phyloP scores from a whole-genome alignment of 2,888 invertebrate species.

The Tuberolachnus salignus region DNA sequence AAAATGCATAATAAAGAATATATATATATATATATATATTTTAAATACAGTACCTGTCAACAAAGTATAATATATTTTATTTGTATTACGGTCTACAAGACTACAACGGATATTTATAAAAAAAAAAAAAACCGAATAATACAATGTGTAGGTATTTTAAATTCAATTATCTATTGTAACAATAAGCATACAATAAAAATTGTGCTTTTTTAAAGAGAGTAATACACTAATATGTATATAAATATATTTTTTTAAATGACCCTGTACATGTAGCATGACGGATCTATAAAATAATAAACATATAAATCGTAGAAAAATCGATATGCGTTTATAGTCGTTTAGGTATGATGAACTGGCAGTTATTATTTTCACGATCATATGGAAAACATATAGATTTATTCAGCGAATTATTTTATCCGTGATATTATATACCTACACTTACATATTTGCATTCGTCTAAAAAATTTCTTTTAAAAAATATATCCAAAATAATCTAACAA shows the following conservation, averaged over 20 bases:
- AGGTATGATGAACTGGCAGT: neutral
- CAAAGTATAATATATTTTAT: neutral
- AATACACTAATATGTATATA: neutral
- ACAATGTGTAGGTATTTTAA: neutral
- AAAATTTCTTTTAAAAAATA: too few relatives aligned
- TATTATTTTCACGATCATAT: slow-evolving; percentile 14
- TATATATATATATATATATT: neutral
- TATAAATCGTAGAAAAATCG: slow-evolving; percentile 21
- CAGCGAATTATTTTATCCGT: neutral
- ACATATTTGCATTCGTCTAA: too few relatives aligned
- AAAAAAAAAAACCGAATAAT: neutral
- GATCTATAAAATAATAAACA: slow-evolving; percentile 28
- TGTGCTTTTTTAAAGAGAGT: neutral
- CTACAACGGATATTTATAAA: neutral
- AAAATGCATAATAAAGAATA: neutral
- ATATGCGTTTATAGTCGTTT: neutral
- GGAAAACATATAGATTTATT: neutral
- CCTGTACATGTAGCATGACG: slow-evolving; percentile 33
- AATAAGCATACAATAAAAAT: neutral
- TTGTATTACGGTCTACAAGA: neutral
- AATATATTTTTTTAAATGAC: slow-evolving; percentile 18
- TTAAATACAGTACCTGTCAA: neutral
- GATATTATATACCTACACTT: too few relatives aligned
- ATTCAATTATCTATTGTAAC: neutral
- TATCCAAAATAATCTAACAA: too few relatives aligned